Percentiles rank a stretch among this genome's conserved stretches.
These are phyloP conservation scores for Pipistrellus nathusii DNA, from an alignment of 2,797 vertebrate genomes.

Conservation along the genomic window DNA sequence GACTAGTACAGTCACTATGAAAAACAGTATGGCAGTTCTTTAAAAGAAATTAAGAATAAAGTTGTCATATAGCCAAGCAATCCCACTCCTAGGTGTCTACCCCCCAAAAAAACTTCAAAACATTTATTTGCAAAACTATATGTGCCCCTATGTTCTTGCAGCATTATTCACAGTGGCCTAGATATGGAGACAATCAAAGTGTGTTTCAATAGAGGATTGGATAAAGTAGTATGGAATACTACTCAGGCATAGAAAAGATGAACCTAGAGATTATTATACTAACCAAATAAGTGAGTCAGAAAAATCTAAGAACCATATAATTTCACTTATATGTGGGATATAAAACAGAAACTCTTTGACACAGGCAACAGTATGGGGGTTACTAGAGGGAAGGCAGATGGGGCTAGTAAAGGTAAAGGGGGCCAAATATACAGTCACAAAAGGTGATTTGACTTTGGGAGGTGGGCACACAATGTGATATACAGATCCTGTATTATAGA, in stretches of 20 bases:
- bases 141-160: background rate
- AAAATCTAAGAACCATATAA: background rate
- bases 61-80: background rate
- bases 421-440: background rate
- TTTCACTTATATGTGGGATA: background rate
- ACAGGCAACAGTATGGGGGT: background rate
- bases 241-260: background rate
- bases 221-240: background rate
- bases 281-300: background rate
- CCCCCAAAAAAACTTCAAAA: background rate
- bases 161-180: background rate
- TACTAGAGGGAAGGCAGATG: background rate
- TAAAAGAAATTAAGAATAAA: background rate
- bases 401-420: background rate
- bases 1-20: background rate
- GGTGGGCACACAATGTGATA: background rate
- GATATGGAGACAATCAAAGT: background rate
- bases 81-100: background rate
- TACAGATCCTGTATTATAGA: background rate
- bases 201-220: background rate
- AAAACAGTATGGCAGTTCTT: background rate
- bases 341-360: background rate
- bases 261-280: background rate
- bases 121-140: background rate
- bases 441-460: background rate